Conservation (phyloP, 2,797 vertebrate genomes). For the Setipinna tenuifilis region DNA sequence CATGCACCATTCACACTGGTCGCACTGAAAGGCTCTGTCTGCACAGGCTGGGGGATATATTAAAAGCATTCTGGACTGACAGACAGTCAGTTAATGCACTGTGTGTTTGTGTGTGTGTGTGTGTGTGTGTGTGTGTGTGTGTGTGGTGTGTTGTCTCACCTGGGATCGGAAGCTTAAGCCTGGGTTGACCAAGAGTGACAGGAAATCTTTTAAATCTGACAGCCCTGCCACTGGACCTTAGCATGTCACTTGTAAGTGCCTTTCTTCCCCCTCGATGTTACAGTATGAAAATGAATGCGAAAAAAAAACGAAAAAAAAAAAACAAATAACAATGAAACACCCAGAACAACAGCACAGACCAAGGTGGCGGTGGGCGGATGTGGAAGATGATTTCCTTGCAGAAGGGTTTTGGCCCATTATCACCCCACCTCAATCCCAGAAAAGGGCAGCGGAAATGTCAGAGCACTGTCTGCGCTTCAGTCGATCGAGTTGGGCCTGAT, state of each 20-base stretch:
- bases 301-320: neutral
- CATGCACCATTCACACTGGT: neutral
- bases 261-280: slow-evolving; percentile 17
- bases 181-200: slow-evolving; percentile 49
- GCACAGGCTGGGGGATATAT: neutral
- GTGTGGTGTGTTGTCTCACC: slow-evolving; percentile 41
- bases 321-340: neutral
- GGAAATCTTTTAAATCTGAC: slow-evolving; percentile 54
- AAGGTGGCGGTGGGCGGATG: neutral
- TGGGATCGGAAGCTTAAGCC: slow-evolving; percentile 48
- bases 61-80: neutral
- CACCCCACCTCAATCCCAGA: neutral
- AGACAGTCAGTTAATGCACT: neutral
- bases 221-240: slow-evolving; percentile 38
- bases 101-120: slow-evolving; percentile 30
- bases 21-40: neutral
- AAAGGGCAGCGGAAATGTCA: slow-evolving; percentile 21
- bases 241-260: slow-evolving; percentile 37
- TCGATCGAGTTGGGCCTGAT: neutral
- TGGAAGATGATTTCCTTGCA: neutral
- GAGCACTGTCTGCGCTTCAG: neutral
- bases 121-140: slow-evolving; percentile 33
- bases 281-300: neutral
- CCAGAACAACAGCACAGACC: neutral
- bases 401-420: neutral